phyloP scores from a whole-genome alignment of 2,113 vertebrate genomes.

The Benitochromis conjunctus region DNA sequence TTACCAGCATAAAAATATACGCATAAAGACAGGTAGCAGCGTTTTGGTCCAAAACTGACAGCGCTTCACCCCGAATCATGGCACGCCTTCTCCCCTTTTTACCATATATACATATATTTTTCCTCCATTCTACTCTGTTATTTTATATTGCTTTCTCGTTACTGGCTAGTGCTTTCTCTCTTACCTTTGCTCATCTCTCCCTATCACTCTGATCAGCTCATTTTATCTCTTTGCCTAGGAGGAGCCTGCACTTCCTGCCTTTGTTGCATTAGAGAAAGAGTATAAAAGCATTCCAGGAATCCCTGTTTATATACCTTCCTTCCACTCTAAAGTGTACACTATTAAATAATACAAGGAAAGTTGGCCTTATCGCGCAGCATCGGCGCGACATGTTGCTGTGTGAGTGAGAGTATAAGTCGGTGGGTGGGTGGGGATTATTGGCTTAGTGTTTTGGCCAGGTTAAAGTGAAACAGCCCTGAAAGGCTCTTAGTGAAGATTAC shows the following conservation, averaged over 20 bases:
- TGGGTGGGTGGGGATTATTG: constrained; percentile 80
- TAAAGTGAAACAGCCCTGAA: constrained; percentile 85
- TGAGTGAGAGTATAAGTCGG: not conserved
- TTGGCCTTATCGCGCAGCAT: constrained; percentile 23
- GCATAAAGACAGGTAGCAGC: constrained; percentile 29
- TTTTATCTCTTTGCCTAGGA: constrained; percentile 15
- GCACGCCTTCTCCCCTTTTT: not conserved
- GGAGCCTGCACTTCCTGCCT: not conserved
- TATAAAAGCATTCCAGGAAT: constrained; percentile 37
- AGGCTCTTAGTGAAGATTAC: constrained; percentile 92
- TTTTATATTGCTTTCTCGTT: constrained; percentile 2
- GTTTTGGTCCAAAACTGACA: constrained; percentile 42
- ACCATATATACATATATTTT: not conserved
- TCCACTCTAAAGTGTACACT: constrained; percentile 25
- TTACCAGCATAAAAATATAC: not conserved
- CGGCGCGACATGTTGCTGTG: constrained; percentile 23
- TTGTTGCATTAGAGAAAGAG: not conserved
- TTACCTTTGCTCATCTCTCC: not conserved
- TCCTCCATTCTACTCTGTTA: not conserved
- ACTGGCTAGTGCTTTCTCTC: not conserved
- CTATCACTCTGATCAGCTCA: constrained; percentile 4
- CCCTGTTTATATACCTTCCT: constrained; percentile 17
- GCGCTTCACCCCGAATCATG: constrained; percentile 22
- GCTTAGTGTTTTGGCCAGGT: constrained; percentile 93
- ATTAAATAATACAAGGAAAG: constrained; percentile 62